Conservation (phyloP, 2,113 vertebrate species). For the Pongo pygmaeus region DNA sequence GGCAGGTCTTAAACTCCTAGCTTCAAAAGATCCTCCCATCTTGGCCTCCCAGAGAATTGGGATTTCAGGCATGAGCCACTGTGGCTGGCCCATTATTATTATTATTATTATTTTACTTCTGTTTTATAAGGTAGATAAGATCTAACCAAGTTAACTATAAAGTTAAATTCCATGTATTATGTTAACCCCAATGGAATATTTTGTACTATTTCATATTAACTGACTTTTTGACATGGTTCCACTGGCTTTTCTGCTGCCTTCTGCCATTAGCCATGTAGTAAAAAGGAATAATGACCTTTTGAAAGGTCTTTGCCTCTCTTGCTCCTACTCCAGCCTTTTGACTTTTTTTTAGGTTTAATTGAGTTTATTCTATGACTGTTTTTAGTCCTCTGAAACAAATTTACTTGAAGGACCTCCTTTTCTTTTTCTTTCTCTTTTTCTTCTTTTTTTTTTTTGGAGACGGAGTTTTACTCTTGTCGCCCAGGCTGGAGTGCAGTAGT, state of each 20-base stretch:
- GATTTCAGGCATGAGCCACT: too few species aligned
- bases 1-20: too few species aligned
- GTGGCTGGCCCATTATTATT: too few species aligned
- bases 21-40: too few species aligned
- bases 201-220: background rate
- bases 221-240: background rate
- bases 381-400: background rate
- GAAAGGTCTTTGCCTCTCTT: background rate
- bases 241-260: background rate
- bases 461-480: too few species aligned
- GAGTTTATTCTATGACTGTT: background rate
- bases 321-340: background rate
- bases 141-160: background rate
- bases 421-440: too few species aligned
- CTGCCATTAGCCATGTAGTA: background rate
- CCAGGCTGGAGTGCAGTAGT: too few species aligned
- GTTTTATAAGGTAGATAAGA: background rate
- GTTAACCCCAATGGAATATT: background rate
- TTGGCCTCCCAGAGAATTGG: too few species aligned
- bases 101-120: background rate
- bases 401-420: background rate
- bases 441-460: too few species aligned
- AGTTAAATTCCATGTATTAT: background rate
- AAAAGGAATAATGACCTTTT: background rate
- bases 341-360: conserved; percentile 36